Base-by-base conservation (phyloP, 2,888 invertebrate species). In the Ellobium chinense region DNA sequence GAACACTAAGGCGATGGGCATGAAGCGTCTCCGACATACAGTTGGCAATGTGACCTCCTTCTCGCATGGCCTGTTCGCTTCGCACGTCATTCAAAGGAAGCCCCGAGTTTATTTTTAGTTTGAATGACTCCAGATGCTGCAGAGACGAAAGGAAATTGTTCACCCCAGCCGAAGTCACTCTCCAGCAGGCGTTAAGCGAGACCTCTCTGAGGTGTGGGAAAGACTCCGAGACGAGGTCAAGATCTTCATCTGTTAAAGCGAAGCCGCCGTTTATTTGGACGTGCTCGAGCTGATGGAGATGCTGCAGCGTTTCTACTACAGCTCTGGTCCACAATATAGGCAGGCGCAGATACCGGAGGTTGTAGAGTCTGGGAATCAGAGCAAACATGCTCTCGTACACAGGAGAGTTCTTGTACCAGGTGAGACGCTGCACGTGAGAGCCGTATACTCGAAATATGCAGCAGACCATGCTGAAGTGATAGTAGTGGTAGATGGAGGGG, bases 171-270 rank as follows among this genome's bases (percentile, higher is more conserved):
- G 86, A 69, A 5, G 88, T 87, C 36, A 89, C 78, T 56, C 83
- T 83, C 89, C 88, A 89, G 72, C 89, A 89, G 2, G 89, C 88
- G 80, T 89, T 88, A 34, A 89, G 75, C 1, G 88, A 87, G n/a
- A 89, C 82, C 27, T 86, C 85, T 46, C 81, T 84, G 54, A 89
- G 77, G 36, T 81, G 79, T 14, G 86, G 87, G 69, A 88, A 88
- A 69, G 85, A 85, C 63, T 79, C 80, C 0, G 81, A 84, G 12
- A 89, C 83, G 31, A 80, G 75, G 31, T 82, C 82, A 29, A 89
- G 80, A 70, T 89, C 88, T 0, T 78, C 80, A 74, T 89, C 89
- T 0, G 83, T 80, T 12, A 89, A 79, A 3, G 87, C 81, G 77
- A 84, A 89, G 1, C 89, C 89, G 0, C 89, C 89, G 80, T 89